Conservation (phyloP, 2,113 vertebrate species). For the Prunella himalayana region DNA sequence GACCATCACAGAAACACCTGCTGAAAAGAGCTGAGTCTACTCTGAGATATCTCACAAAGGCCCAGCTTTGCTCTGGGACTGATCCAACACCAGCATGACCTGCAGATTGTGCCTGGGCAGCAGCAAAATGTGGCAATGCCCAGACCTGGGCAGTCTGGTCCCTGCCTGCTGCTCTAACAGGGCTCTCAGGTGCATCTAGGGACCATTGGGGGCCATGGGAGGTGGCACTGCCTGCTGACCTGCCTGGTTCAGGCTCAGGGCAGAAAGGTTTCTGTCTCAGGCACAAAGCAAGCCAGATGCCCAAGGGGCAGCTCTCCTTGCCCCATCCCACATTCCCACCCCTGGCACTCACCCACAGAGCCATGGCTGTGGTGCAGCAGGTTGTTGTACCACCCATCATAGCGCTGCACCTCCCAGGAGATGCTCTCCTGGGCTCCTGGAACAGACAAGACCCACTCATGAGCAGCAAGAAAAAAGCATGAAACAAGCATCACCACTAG, state of each 20-base stretch:
- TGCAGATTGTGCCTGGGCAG: not conserved
- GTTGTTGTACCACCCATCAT: slow-evolving; percentile 98
- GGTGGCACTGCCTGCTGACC: not conserved
- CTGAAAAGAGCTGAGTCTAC: not conserved
- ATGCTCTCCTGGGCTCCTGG: slow-evolving; percentile 69
- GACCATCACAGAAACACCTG: not conserved
- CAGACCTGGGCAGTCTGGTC: not conserved
- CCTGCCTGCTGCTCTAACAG: not conserved
- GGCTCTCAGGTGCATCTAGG: not conserved
- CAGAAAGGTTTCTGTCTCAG: not conserved
- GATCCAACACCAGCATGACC: rapidly evolving
- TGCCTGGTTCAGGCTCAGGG: not conserved
- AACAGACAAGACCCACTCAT: not conserved
- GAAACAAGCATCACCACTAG: not conserved
- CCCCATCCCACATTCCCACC: rapidly evolving
- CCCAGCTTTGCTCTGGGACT: not conserved
- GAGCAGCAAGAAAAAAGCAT: not conserved
- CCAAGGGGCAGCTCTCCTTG: rapidly evolving
- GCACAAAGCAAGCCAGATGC: not conserved
- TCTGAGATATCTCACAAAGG: not conserved
- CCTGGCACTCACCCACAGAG: slow-evolving; percentile 75
- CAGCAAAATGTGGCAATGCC: not conserved
- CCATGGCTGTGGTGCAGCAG: slow-evolving; percentile 79
- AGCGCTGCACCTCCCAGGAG: slow-evolving; percentile 88
- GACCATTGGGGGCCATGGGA: rapidly evolving